phyloP scores from a whole-genome alignment of 35 echinoderm and acorn worm genomes.

The Diadema setosum region DNA sequence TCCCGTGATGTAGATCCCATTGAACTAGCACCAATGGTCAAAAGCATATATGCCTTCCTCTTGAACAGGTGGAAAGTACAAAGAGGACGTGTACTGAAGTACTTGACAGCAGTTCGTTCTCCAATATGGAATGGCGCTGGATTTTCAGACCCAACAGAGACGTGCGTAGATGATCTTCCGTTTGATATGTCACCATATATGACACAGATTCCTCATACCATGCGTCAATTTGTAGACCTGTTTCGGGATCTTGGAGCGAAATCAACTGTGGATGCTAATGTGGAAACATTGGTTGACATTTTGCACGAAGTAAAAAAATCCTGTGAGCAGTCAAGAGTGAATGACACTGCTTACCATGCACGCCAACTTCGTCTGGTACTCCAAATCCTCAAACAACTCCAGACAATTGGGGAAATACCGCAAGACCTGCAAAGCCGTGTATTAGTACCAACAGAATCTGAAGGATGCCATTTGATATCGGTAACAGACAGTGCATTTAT shows the following conservation, averaged over 20 bases:
- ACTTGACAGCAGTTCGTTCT: not conserved
- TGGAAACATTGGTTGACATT: not conserved
- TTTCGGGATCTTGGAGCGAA: not conserved
- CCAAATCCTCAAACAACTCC: not conserved
- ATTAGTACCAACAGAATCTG: conserved; percentile 10
- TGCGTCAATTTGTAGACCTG: not conserved
- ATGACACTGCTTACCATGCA: not conserved
- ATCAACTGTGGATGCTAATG: not conserved
- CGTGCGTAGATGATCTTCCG: not conserved
- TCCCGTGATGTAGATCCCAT: not conserved
- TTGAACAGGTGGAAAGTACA: not conserved
- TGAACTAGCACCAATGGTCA: not conserved
- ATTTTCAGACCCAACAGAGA: not conserved
- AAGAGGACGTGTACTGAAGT: not conserved
- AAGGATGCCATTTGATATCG: not conserved
- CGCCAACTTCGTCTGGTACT: not conserved
- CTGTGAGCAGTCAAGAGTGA: not conserved
- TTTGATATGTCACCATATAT: not conserved
- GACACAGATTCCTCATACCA: not conserved
- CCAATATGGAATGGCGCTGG: not conserved
- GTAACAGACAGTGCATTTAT: not conserved
- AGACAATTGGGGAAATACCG: not conserved
- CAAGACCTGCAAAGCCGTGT: not conserved
- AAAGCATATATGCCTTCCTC: not conserved
- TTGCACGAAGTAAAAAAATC: not conserved